A percentile compares a stretch with the other conserved stretches of the same genome.
These are phyloP conservation scores for Limanda limanda DNA, from an alignment of 2,113 vertebrate species.

Conservation along the genomic window DNA sequence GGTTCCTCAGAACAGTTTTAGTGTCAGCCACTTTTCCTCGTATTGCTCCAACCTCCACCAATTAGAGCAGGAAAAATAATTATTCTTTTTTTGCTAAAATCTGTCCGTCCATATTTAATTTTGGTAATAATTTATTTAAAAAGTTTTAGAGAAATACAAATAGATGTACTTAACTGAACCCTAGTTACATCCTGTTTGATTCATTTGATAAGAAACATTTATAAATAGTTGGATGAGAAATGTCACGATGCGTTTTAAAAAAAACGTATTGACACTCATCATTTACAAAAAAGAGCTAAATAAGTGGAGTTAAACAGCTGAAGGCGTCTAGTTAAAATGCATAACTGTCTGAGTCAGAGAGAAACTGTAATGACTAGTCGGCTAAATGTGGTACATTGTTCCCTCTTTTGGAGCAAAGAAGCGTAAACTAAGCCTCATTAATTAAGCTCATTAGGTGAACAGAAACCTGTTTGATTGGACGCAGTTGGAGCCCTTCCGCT, in stretches of 20 bases:
- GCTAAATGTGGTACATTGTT: conserved; percentile 31
- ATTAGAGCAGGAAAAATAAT: no score
- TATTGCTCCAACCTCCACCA: no score
- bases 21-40: no score
- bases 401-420: conserved; percentile 39
- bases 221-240: neutral
- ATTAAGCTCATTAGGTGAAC: conserved; percentile 77
- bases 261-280: no score
- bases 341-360: conserved; percentile 4
- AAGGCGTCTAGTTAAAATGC: neutral
- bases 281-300: neutral
- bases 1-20: no score
- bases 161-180: neutral
- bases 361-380: conserved; percentile 15
- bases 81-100: no score
- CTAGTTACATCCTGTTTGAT: neutral
- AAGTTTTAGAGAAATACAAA: neutral
- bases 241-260: neutral
- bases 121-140: neutral
- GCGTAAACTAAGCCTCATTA: conserved; percentile 70
- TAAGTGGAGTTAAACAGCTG: neutral
- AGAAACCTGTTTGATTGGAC: conserved; percentile 80
- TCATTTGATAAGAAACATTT: neutral
- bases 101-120: no score
- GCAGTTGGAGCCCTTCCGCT: conserved; percentile 73